These are phyloP conservation scores for Proisotoma minuta DNA, from an alignment of 2,888 invertebrate species.

Conservation along the genomic window DNA sequence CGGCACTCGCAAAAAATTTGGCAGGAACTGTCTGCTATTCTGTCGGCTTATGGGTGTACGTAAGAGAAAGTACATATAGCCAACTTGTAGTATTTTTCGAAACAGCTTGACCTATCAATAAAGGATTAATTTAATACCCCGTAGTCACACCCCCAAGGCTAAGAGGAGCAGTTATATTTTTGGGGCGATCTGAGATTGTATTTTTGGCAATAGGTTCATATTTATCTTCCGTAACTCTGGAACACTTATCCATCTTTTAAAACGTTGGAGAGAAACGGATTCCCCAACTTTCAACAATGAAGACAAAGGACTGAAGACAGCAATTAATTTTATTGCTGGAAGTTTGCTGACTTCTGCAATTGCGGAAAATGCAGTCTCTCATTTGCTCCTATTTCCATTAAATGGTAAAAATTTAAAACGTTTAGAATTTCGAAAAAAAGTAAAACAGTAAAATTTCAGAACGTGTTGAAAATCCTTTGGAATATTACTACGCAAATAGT, in stretches of 20 bases:
- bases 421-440: background rate
- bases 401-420: background rate
- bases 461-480: conserved; percentile 6
- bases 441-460: background rate
- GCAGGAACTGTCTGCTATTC: conserved; percentile 30
- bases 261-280: conserved; percentile 33
- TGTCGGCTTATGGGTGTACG: conserved; percentile 39
- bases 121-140: too few relatives aligned
- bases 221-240: conserved; percentile 26
- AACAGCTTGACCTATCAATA: too few relatives aligned
- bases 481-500: conserved; percentile 31
- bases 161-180: too few relatives aligned
- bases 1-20: conserved; percentile 27
- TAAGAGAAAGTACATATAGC: too few relatives aligned
- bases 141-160: too few relatives aligned
- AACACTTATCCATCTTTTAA: conserved; percentile 20
- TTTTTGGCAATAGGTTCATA: conserved; percentile 29
- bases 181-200: too few relatives aligned
- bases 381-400: conserved; percentile 14
- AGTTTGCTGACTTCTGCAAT: conserved; percentile 37
- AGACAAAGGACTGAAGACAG: conserved; percentile 31
- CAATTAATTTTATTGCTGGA: conserved; percentile 31
- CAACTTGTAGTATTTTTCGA: too few relatives aligned
- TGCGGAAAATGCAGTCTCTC: conserved; percentile 37
- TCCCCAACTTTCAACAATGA: conserved; percentile 16